A percentile compares a stretch with the other conserved stretches of the same genome.
phyloP scores from a whole-genome alignment of 1,140 invertebrate genomes.

The Medauroidea extradentata region DNA sequence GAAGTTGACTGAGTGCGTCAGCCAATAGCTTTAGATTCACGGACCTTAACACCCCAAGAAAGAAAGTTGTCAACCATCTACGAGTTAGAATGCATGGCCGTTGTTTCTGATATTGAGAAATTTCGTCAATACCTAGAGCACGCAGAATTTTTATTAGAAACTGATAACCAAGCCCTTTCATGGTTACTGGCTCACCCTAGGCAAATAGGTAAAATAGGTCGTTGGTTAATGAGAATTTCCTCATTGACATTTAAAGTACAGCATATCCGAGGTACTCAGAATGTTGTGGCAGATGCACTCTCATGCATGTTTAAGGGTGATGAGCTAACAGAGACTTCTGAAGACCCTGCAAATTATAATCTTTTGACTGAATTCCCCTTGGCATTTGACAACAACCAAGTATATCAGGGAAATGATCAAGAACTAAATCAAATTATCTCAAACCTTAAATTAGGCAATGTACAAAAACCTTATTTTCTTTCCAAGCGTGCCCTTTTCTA shows the following conservation, averaged over 20 bases:
- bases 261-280: neutral
- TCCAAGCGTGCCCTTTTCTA: no score
- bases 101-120: no score
- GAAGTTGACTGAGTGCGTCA: no score
- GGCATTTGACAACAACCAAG: neutral
- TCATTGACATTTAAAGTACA: neutral
- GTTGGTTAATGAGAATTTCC: neutral
- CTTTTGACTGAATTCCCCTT: neutral
- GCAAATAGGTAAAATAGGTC: neutral
- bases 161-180: no score
- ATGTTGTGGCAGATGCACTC: neutral
- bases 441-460: neutral
- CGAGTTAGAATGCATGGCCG: no score
- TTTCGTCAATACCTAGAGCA: no score
- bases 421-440: neutral
- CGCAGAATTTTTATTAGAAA: no score
- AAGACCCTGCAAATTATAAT: no score
- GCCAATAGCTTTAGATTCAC: no score
- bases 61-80: conserved; percentile 9
- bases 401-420: neutral
- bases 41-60: no score
- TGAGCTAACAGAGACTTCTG: neutral
- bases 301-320: neutral
- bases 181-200: no score
- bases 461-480: neutral